Percentiles rank a stretch among this genome's conserved stretches.
Conservation (phyloP, 2,113 vertebrate species). For the Alethe diademata region DNA sequence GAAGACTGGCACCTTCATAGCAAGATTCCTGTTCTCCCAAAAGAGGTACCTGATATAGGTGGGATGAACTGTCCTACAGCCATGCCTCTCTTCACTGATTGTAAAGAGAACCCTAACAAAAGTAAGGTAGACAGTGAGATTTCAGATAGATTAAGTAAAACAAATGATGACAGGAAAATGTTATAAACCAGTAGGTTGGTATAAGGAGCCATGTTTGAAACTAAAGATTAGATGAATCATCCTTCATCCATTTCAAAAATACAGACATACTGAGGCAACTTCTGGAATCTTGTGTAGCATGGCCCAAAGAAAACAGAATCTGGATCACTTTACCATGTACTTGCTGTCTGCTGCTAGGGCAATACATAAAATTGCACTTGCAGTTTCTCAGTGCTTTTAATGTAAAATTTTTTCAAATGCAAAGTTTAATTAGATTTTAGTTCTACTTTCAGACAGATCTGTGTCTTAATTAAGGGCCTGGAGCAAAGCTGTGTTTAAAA, state of each 20-base stretch:
- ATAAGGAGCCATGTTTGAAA: neutral
- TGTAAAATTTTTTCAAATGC: neutral
- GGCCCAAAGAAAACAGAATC: neutral
- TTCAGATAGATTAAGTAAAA: neutral
- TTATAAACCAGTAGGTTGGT: neutral
- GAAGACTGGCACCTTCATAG: neutral
- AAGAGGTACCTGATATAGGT: neutral
- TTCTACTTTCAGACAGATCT: constrained; percentile 28
- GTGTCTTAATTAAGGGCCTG: constrained; percentile 48
- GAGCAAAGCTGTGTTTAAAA: neutral
- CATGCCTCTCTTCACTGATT: neutral
- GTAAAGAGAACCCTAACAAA: neutral
- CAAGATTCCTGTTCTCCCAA: neutral
- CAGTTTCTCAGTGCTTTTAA: neutral
- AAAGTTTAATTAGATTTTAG: constrained; percentile 38
- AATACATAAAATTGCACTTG: neutral
- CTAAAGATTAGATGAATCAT: neutral
- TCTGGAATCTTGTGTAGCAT: neutral
- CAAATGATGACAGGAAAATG: neutral
- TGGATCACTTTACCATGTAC: neutral
- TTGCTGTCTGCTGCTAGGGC: neutral
- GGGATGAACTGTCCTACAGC: neutral
- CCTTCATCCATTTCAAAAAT: neutral
- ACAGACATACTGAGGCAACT: neutral
- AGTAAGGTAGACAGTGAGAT: neutral